These are phyloP conservation scores for Atrichornis clamosus DNA, from an alignment of 2,113 vertebrate species.

Conservation along the genomic window DNA sequence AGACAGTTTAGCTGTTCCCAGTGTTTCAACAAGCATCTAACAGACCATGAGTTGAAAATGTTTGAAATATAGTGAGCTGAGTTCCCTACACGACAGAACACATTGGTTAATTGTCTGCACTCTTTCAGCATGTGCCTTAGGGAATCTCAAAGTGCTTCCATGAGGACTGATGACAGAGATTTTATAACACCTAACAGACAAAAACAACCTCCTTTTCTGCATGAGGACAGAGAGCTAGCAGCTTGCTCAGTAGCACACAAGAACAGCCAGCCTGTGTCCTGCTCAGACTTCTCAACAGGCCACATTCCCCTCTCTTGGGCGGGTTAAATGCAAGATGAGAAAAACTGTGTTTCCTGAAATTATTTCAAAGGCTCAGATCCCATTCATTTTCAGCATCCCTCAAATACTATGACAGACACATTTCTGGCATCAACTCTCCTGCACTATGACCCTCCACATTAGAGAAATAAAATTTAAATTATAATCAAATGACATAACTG, in stretches of 20 bases:
- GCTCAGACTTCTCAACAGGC: background rate
- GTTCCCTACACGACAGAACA: background rate
- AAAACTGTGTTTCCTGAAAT: background rate
- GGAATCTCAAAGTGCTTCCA: slow-evolving; percentile 9
- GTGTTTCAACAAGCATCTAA: background rate
- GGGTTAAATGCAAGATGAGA: background rate
- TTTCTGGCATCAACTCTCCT: background rate
- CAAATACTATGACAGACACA: background rate
- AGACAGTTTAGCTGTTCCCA: background rate
- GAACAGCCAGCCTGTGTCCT: background rate
- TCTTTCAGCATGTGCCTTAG: background rate
- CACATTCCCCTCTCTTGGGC: background rate
- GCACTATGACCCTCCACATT: background rate
- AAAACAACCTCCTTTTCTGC: background rate
- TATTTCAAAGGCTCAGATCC: background rate
- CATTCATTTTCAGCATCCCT: background rate
- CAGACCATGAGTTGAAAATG: background rate
- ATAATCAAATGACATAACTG: background rate
- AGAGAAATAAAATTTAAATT: background rate
- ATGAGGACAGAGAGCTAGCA: background rate
- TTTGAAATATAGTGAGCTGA: background rate
- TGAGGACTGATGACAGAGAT: background rate
- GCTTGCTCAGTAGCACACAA: background rate
- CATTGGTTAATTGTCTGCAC: background rate
- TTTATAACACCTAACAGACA: background rate